A percentile compares a stretch with the other conserved stretches of the same genome.
These are phyloP conservation scores for Amblyjoppa proteus DNA, from an alignment of 2,888 invertebrate genomes.

Conservation along the genomic window DNA sequence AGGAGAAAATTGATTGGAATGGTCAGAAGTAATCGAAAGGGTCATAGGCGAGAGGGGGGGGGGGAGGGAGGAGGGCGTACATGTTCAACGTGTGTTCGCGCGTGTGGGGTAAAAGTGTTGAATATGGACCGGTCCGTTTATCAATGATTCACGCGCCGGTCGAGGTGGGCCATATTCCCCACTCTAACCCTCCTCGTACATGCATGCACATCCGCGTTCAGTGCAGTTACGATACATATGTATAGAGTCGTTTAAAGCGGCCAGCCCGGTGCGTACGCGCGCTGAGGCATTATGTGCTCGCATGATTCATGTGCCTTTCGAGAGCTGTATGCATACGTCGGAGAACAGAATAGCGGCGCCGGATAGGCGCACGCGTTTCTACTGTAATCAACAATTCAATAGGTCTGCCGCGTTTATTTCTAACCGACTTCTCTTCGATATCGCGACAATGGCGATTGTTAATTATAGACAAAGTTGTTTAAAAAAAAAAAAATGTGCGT, in stretches of 20 bases:
- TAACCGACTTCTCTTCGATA: not conserved
- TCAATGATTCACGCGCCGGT: too few species aligned
- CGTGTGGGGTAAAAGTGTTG: too few species aligned
- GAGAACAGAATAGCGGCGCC: slow-evolving; percentile 20
- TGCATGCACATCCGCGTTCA: not conserved
- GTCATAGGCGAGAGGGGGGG: slow-evolving; percentile 23
- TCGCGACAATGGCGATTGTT: not conserved
- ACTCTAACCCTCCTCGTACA: not conserved
- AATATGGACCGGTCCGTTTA: too few species aligned
- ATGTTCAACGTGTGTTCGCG: not conserved
- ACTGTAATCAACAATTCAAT: slow-evolving; percentile 55
- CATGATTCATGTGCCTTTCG: slow-evolving; percentile 58
- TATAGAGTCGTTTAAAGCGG: slow-evolving; percentile 34
- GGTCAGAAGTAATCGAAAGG: slow-evolving; percentile 30
- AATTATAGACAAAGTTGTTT: not conserved
- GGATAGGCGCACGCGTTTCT: slow-evolving; percentile 33
- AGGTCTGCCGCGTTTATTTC: slow-evolving; percentile 20
- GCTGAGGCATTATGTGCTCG: slow-evolving; percentile 32
- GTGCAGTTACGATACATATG: slow-evolving; percentile 31
- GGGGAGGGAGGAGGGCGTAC: not conserved
- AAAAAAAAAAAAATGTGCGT: not conserved
- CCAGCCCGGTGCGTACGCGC: slow-evolving; percentile 18
- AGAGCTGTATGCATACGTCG: slow-evolving; percentile 29
- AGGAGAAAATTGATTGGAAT: slow-evolving; percentile 64
- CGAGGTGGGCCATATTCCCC: too few species aligned